These are phyloP conservation scores for Diorhabda sublineata DNA, from an alignment of 1,140 invertebrate species.

Conservation along the genomic window DNA sequence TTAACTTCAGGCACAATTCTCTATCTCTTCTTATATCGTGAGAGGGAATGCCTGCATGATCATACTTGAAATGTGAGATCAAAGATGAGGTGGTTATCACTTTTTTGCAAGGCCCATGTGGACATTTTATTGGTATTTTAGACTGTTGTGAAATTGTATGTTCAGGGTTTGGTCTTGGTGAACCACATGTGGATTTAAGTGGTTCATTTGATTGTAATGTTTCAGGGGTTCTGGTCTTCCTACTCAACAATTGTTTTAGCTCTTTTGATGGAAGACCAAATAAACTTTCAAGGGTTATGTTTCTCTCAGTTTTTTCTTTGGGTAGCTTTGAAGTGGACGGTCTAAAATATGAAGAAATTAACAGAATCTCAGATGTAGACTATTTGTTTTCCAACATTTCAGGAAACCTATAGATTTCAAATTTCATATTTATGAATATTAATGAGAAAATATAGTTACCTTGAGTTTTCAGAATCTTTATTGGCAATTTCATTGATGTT, in stretches of 20 bases:
- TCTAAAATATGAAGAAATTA: not conserved
- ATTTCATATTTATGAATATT: too few relatives aligned
- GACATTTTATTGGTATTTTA: slow-evolving; percentile 39
- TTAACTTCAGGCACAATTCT: slow-evolving; percentile 29
- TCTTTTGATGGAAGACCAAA: slow-evolving; percentile 31
- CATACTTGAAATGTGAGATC: slow-evolving; percentile 39
- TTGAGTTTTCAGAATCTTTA: slow-evolving; percentile 14
- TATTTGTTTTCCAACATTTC: slow-evolving; percentile 16
- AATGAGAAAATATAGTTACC: not conserved
- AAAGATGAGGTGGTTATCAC: slow-evolving; percentile 40
- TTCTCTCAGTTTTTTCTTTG: not conserved
- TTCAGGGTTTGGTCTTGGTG: slow-evolving; percentile 3
- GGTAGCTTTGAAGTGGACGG: too few relatives aligned
- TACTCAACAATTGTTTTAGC: slow-evolving; percentile 26
- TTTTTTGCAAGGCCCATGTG: slow-evolving; percentile 38
- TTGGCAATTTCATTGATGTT: slow-evolving; percentile 18
- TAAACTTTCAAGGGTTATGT: slow-evolving; percentile 33
- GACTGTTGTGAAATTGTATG: slow-evolving; percentile 21
- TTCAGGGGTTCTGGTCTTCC: slow-evolving; percentile 13
- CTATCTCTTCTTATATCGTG: slow-evolving; percentile 32
- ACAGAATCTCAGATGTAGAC: too few relatives aligned
- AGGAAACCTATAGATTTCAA: slow-evolving; percentile 6
- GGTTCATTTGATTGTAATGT: too few relatives aligned
- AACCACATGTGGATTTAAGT: too few relatives aligned
- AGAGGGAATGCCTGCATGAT: slow-evolving; percentile 35